These are phyloP conservation scores for Stegostoma tigrinum DNA, from an alignment of 2,113 vertebrate species.

Conservation along the genomic window DNA sequence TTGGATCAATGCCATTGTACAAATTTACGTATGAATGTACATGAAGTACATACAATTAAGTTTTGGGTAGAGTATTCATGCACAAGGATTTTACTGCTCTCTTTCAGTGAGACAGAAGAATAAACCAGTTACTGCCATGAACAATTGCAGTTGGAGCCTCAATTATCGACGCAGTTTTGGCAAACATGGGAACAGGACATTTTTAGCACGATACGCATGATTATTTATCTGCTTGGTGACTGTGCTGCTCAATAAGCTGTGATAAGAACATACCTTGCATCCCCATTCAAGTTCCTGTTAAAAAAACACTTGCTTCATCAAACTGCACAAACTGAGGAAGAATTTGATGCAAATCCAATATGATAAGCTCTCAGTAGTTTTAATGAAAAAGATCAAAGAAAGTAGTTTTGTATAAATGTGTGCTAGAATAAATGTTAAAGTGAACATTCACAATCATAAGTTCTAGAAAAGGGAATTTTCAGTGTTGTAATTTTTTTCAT, in stretches of 20 bases:
- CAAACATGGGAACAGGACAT: slow-evolving; percentile 83
- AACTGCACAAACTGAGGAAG: slow-evolving; percentile 73
- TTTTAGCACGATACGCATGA: slow-evolving; percentile 99
- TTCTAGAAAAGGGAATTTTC: slow-evolving; percentile 59
- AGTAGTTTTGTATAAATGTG: slow-evolving; percentile 76
- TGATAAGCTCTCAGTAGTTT: slow-evolving; percentile 68
- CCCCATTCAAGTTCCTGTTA: slow-evolving; percentile 73
- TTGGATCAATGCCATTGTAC: slow-evolving; percentile 90
- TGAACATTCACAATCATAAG: slow-evolving; percentile 63
- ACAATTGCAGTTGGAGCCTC: too few relatives aligned
- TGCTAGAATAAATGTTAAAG: slow-evolving; percentile 74
- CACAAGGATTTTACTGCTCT: slow-evolving; percentile 55
- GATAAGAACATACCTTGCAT: slow-evolving; percentile 86
- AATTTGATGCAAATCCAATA: slow-evolving; percentile 57
- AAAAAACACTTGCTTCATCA: slow-evolving; percentile 68
- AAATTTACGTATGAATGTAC: slow-evolving; percentile 94
- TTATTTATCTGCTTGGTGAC: slow-evolving; percentile 99
- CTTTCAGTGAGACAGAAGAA: slow-evolving; percentile 71
- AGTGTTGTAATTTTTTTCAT: slow-evolving; percentile 57
- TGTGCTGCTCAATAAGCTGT: slow-evolving; percentile 98
- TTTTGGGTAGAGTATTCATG: slow-evolving; percentile 69
- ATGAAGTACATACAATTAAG: slow-evolving; percentile 92
- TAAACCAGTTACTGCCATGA: slow-evolving; percentile 75
- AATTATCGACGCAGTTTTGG: slow-evolving; percentile 85
- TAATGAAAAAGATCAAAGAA: slow-evolving; percentile 64